Evolutionary conservation across 2,797 vertebrate species (phyloP).

Genomic region (Otolemur crassicaudatus): DNA sequence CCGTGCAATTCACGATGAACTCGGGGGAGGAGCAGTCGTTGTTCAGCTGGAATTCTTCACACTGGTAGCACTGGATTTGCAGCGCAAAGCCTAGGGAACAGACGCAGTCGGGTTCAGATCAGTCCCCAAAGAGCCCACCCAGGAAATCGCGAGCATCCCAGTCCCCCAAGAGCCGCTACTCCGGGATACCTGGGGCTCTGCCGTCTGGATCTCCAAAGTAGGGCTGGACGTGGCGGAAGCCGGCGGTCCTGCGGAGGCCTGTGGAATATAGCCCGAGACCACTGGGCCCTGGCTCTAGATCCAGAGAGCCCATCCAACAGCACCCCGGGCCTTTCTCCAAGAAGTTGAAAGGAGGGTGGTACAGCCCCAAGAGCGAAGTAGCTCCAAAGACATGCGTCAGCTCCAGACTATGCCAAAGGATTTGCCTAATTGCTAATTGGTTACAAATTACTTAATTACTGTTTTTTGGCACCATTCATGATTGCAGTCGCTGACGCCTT

Average conservation of each 20-base stretch:
- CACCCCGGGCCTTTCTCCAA: not conserved
- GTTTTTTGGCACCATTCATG: conserved; percentile 77
- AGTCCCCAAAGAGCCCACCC: not conserved
- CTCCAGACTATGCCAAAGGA: conserved; percentile 58
- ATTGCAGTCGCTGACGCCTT: conserved; percentile 74
- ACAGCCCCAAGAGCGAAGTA: not conserved
- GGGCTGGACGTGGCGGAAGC: not conserved
- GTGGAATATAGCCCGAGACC: not conserved
- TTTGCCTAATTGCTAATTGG: conserved; percentile 84
- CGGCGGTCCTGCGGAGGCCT: not conserved
- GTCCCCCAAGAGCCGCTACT: fast-evolving
- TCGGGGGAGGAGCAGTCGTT: conserved; percentile 97
- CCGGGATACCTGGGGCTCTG: not conserved
- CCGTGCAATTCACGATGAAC: conserved; percentile 97
- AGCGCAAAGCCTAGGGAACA: conserved; percentile 90
- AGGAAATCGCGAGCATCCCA: not conserved
- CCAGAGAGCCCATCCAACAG: not conserved
- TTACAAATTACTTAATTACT: conserved; percentile 86
- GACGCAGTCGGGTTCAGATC: conserved; percentile 45
- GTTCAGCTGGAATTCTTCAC: conserved; percentile 96
- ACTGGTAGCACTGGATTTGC: conserved; percentile 99
- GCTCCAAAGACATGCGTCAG: not conserved
- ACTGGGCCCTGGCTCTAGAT: not conserved
- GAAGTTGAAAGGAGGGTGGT: not conserved
- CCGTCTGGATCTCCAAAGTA: not conserved